Conservation (phyloP, 2,888 invertebrate species). For the Sepioteuthis lessoniana region DNA sequence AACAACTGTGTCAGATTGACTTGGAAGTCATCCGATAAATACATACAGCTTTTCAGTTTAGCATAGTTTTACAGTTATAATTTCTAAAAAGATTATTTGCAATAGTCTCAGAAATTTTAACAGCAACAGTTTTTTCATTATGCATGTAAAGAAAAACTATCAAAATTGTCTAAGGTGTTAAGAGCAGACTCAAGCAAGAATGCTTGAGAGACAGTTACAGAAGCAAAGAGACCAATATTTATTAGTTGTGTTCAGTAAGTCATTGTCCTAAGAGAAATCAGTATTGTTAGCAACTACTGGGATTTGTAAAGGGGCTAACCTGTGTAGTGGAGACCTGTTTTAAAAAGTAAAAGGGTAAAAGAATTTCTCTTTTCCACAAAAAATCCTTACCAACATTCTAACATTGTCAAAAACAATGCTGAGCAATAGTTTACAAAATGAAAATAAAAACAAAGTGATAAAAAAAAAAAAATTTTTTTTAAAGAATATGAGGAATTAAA, state of each 20-base stretch:
- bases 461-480: neutral
- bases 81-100: neutral
- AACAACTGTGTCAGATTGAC: no score
- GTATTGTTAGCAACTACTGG: slow-evolving; percentile 20
- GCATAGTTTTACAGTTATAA: neutral
- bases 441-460: neutral
- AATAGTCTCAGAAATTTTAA: neutral
- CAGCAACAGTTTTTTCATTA: neutral
- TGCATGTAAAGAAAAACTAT: neutral
- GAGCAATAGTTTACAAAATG: no score
- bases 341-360: slow-evolving; percentile 2
- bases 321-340: slow-evolving; percentile 12
- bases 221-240: neutral
- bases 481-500: neutral
- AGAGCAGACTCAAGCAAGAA: neutral
- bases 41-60: neutral
- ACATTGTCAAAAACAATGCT: neutral
- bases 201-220: neutral
- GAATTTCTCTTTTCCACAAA: neutral
- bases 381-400: slow-evolving; percentile 16
- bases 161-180: neutral
- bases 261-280: neutral
- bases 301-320: slow-evolving; percentile 33
- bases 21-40: neutral
- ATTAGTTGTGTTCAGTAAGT: slow-evolving; percentile 8